Percentiles rank a stretch among this genome's conserved stretches.
Evolutionary conservation across 2,888 invertebrate genomes (phyloP).

Genomic region (Cataglyphis altisquamis): DNA sequence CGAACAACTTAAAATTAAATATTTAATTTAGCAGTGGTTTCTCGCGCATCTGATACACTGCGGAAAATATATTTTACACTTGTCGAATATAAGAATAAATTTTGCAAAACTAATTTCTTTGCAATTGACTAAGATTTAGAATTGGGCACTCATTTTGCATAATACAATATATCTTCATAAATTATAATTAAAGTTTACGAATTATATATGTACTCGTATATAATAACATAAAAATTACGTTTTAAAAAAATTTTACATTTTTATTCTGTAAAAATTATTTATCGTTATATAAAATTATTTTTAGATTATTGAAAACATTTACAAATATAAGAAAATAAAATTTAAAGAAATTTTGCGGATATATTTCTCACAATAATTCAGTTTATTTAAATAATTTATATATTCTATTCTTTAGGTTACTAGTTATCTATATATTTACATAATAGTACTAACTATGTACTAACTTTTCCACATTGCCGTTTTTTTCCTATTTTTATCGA

Average conservation of each 20-base stretch:
- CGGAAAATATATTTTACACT: not conserved
- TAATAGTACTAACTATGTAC: not conserved
- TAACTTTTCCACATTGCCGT: not conserved
- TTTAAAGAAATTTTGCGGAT: not conserved
- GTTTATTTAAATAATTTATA: not conserved
- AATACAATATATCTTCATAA: not conserved
- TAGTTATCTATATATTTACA: not conserved
- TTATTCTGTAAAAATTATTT: not conserved
- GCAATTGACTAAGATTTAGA: not conserved
- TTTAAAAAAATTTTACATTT: not conserved
- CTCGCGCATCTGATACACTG: not conserved
- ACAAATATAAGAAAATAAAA: not conserved
- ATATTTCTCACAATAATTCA: not conserved
- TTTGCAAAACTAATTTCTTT: conserved; percentile 13
- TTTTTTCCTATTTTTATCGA: not conserved
- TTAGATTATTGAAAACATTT: conserved; percentile 2
- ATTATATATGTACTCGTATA: not conserved
- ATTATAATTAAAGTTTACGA: not conserved
- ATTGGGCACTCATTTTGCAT: not conserved
- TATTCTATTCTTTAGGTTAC: not conserved
- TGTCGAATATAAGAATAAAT: conserved; percentile 27
- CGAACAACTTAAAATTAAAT: not conserved
- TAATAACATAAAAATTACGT: not conserved
- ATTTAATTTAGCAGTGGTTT: conserved; percentile 16
- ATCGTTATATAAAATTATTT: not conserved